Evolutionary conservation across 92 coral and sea anemone genomes (phyloP).

Genomic region (Diadumene lineata): DNA sequence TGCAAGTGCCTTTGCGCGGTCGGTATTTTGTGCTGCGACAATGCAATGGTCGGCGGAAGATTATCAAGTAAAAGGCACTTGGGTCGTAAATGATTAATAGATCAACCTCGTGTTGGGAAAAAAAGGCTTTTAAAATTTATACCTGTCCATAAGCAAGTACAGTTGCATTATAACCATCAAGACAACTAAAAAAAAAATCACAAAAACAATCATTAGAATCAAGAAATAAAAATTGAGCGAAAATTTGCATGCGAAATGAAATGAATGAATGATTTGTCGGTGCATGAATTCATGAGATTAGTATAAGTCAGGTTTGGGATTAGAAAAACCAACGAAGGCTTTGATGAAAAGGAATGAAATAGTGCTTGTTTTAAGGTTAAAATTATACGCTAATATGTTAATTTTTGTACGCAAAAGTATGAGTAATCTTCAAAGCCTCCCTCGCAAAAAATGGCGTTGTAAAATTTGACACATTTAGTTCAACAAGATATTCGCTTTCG

Average conservation of each 20-base stretch:
- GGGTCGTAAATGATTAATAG: conserved; percentile 15
- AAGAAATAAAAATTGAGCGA: background rate
- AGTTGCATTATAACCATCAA: conserved; percentile 98
- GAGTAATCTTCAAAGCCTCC: conserved; percentile 26
- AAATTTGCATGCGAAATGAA: background rate
- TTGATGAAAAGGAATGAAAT: background rate
- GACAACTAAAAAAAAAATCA: conserved; percentile 62
- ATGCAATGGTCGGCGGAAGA: background rate
- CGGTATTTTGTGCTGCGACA: background rate
- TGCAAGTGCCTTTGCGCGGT: background rate
- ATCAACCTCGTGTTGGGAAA: conserved; percentile 18
- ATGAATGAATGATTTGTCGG: background rate
- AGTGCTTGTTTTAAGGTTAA: background rate
- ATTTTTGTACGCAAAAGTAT: background rate
- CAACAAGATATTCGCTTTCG: background rate
- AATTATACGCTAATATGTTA: background rate
- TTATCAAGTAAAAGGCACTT: background rate
- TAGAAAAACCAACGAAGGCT: background rate
- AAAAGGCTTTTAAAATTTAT: conserved; percentile 4
- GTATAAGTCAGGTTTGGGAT: background rate
- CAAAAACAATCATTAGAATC: no score
- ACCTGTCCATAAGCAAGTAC: conserved; percentile 99
- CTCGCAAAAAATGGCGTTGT: conserved; percentile 34
- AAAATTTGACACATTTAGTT: background rate
- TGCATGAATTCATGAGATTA: background rate